Evolutionary conservation across 2,888 invertebrate species (phyloP).

Genomic region (Tetramorium bicarinatum): DNA sequence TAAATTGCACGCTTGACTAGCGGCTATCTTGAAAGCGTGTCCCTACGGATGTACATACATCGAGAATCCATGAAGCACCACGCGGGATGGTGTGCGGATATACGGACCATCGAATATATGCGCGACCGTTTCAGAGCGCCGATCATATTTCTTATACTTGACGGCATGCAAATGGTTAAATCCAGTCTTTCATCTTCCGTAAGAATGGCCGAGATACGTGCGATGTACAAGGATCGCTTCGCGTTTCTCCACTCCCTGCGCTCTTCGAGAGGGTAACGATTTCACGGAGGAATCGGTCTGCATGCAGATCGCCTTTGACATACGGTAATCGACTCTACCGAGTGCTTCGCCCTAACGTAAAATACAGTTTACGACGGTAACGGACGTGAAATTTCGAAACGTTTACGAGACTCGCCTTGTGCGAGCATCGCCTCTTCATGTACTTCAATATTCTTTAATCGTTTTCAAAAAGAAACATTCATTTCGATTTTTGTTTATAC

Average conservation of each 20-base stretch:
- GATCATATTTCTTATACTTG: conserved; percentile 36
- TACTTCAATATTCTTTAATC: neutral
- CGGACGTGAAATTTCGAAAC: neutral
- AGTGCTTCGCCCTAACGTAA: conserved; percentile 16
- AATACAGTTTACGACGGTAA: conserved; percentile 18
- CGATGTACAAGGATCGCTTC: neutral
- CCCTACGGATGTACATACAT: neutral
- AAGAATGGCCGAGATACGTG: conserved; percentile 16
- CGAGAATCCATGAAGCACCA: neutral
- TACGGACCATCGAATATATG: neutral
- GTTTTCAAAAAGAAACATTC: neutral
- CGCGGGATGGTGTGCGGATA: neutral
- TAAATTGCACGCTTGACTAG: conserved; percentile 22
- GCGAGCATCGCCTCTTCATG: neutral
- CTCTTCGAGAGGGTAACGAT: conserved; percentile 17
- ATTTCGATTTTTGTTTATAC: neutral
- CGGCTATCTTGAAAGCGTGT: neutral
- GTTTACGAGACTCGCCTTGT: neutral
- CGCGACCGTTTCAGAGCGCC: neutral
- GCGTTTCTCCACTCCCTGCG: neutral
- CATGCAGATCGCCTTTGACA: conserved; percentile 30
- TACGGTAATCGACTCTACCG: neutral
- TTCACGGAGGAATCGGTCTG: conserved; percentile 29
- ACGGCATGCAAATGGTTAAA: conserved; percentile 43
- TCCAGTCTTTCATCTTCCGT: conserved; percentile 31